Base-by-base conservation (phyloP, 2,888 invertebrate species). In the Tetheella fluctuosa region DNA sequence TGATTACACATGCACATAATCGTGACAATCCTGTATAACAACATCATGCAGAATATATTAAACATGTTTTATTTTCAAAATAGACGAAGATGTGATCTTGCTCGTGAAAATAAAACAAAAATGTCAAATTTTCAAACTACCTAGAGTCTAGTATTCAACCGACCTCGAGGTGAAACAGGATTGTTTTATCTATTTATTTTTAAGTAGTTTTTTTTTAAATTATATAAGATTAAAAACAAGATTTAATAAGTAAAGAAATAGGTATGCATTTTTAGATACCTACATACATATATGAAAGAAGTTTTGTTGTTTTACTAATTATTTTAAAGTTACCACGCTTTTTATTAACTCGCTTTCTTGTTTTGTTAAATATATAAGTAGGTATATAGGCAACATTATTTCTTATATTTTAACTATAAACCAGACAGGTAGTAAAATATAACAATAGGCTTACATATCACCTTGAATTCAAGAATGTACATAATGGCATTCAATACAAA, bases 51-150 rank as follows among this genome's bases (percentile, higher is more conserved):
- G 48, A 48, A 17, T 48, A 48, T 20, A n/a, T 48, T 48, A 48
- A 48, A 48, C 20, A 10, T 48, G 48, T 48, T 48, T 48, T 48
- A 48, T 48, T 48, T 48, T 48, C 17, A 48, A 48, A 48, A 48
- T 20, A 20, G 48, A n/a, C 48, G 20, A 48, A 48, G 48, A 48
- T 48, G 48, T 48, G 48, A 48, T 48, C 48, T 48, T 48, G 48
- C 48, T 20, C 48, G 20, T 34, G 34, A 20, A 48, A 48, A 48
- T 48, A 48, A 20, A 15, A 48, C 42, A 48, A 48, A 48, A 48
- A 17, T 15, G 10, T 15, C 4, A 3, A n/a, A n/a, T n/a, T n/a
- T n/a, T n/a, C n/a, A n/a, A n/a, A n/a, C n/a, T 17, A 42, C 0
- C 2, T 48, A 48, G 17, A 20, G 20, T 10, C 20, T 48, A 20